Evolutionary conservation across 2,888 invertebrate genomes (phyloP).

Genomic region (Xiphydria camelus): DNA sequence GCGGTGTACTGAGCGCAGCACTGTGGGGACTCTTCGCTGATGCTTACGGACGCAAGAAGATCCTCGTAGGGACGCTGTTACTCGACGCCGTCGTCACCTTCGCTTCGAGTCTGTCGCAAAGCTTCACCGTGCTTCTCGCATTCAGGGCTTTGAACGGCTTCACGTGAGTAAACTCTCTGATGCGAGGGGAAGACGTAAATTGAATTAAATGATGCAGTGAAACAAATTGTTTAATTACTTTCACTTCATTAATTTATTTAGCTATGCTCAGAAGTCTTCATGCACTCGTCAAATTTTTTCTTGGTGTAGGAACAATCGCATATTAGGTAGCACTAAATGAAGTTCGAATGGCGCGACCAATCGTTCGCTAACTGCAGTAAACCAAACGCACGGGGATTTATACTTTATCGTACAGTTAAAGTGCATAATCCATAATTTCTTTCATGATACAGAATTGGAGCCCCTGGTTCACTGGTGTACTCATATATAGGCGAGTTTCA

Average conservation of each 20-base stretch:
- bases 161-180: slow-evolving; percentile 54
- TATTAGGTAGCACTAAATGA: too few species aligned
- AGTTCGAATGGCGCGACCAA: too few species aligned
- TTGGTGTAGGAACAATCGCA: too few species aligned
- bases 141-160: slow-evolving; percentile 71
- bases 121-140: slow-evolving; percentile 63
- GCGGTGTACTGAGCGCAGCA: slow-evolving; percentile 74
- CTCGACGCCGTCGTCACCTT: slow-evolving; percentile 62
- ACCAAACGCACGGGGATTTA: too few species aligned
- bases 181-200: too few species aligned
- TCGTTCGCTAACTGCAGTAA: too few species aligned
- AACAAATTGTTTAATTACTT: too few species aligned
- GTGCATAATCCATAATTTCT: too few species aligned
- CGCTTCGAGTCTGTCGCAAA: slow-evolving; percentile 65
- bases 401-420: too few species aligned
- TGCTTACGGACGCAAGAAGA: slow-evolving; percentile 69
- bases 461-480: slow-evolving; percentile 66
- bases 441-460: slow-evolving; percentile 55
- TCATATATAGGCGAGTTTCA: slow-evolving; percentile 71
- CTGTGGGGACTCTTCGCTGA: slow-evolving; percentile 82
- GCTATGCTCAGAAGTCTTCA: too few species aligned
- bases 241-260: too few species aligned
- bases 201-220: not conserved
- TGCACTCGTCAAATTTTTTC: too few species aligned
- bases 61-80: slow-evolving; percentile 61